These are phyloP conservation scores for Dufourea novaeangliae DNA, from an alignment of 1,140 invertebrate genomes.

Conservation along the genomic window DNA sequence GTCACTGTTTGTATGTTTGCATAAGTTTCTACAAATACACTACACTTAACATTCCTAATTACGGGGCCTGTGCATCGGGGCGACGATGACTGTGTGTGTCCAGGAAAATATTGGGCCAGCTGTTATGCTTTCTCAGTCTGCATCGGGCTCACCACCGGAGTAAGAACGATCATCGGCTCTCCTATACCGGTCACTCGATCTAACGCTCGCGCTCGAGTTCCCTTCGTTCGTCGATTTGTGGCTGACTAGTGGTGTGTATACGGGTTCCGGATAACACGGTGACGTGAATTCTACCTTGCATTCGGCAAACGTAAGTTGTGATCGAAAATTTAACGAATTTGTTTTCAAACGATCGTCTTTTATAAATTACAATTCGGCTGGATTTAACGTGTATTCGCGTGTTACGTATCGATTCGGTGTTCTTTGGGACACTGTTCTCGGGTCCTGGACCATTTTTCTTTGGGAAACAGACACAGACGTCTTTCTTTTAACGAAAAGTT, in stretches of 20 bases:
- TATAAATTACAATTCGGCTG: too few relatives aligned
- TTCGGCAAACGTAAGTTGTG: slow-evolving; percentile 9
- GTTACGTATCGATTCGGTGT: too few relatives aligned
- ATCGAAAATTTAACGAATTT: background rate
- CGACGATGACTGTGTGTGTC: slow-evolving; percentile 30
- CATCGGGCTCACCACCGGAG: slow-evolving; percentile 60
- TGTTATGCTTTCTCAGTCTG: slow-evolving; percentile 68
- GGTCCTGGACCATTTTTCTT: too few relatives aligned
- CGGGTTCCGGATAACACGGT: background rate
- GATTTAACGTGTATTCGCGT: too few relatives aligned
- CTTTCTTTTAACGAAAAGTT: too few relatives aligned
- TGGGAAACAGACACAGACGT: too few relatives aligned
- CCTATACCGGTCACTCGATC: background rate
- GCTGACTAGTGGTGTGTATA: too few relatives aligned
- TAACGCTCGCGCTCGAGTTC: slow-evolving; percentile 3
- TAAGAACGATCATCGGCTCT: slow-evolving; percentile 35
- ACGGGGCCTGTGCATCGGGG: slow-evolving; percentile 2
- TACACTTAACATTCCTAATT: too few relatives aligned
- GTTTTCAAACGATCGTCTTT: background rate
- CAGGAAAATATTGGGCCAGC: slow-evolving; percentile 31
- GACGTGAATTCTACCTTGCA: too few relatives aligned
- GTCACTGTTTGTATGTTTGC: too few relatives aligned
- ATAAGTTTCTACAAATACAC: too few relatives aligned
- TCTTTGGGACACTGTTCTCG: too few relatives aligned
- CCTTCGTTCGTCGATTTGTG: background rate